Percentiles rank a stretch among this genome's conserved stretches.
phyloP scores from a whole-genome alignment of 2,797 vertebrate species.

The Hozukius guyotensis region DNA sequence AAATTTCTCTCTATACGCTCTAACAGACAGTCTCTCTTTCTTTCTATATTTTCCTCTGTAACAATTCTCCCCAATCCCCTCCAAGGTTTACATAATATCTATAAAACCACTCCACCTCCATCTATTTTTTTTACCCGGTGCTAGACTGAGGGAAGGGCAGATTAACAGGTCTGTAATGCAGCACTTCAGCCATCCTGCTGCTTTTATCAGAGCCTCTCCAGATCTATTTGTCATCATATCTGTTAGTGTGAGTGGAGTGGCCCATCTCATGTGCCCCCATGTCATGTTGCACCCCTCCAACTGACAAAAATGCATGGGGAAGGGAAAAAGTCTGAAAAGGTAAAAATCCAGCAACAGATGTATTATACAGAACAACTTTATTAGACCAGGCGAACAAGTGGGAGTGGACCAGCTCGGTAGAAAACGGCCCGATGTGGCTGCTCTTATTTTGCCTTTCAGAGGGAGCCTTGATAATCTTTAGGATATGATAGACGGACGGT shows the following conservation, averaged over 20 bases:
- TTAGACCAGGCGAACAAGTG: neutral
- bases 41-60: neutral
- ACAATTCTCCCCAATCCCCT: neutral
- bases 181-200: slow-evolving; percentile 40
- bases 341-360: neutral
- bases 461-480: neutral
- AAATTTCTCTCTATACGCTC: neutral
- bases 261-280: neutral
- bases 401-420: neutral
- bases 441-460: neutral
- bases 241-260: slow-evolving; percentile 32
- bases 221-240: slow-evolving; percentile 54
- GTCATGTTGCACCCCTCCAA: neutral
- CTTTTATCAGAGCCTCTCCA: slow-evolving; percentile 49
- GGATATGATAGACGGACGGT: neutral
- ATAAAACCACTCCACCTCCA: slow-evolving; percentile 18
- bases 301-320: neutral
- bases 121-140: slow-evolving; percentile 1
- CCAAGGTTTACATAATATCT: slow-evolving; percentile 25
- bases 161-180: slow-evolving; percentile 47
- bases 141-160: neutral
- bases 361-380: neutral
- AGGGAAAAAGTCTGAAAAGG: too few relatives aligned
- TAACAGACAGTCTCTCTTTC: neutral
- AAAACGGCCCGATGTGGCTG: neutral